Percentiles rank a stretch among this genome's conserved stretches.
Evolutionary conservation across 1,140 invertebrate genomes (phyloP).

Genomic region (Solen grandis): DNA sequence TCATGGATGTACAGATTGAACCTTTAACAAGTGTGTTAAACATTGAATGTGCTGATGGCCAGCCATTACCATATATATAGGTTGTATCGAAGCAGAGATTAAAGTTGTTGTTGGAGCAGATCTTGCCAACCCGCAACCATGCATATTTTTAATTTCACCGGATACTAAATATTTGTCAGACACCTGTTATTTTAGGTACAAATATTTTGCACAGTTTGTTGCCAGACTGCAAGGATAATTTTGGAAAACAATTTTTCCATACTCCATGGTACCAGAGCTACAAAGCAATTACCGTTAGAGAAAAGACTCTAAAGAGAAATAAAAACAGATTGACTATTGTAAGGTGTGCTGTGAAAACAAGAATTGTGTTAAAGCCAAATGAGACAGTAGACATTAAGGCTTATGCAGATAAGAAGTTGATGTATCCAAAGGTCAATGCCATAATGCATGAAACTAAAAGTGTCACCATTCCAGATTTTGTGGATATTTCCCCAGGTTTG

Average conservation of each 20-base stretch:
- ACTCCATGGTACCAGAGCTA: slow-evolving; percentile 30
- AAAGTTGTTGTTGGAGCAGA: background rate
- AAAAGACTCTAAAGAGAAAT: slow-evolving; percentile 9
- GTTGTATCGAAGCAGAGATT: slow-evolving; percentile 1
- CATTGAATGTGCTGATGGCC: slow-evolving; percentile 33
- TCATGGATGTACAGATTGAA: background rate
- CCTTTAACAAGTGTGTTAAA: slow-evolving; percentile 2
- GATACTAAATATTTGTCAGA: slow-evolving; percentile 23
- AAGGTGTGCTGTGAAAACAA: slow-evolving; percentile 1
- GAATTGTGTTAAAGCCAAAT: slow-evolving; percentile 28
- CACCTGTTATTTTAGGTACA: slow-evolving; percentile 19
- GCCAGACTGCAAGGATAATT: slow-evolving; percentile 1
- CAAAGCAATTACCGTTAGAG: slow-evolving; percentile 3
- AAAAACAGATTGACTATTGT: background rate
- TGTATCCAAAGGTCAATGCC: background rate
- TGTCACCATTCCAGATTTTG: no score
- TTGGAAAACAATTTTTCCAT: slow-evolving; percentile 19
- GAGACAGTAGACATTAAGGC: slow-evolving; percentile 16
- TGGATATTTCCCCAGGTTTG: no score
- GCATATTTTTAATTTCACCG: slow-evolving; percentile 15
- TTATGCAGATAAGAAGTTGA: slow-evolving; percentile 36
- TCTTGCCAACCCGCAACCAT: background rate
- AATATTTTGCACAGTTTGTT: slow-evolving; percentile 12
- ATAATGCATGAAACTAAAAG: background rate
- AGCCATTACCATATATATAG: slow-evolving; percentile 9